These are phyloP conservation scores for Drosophila peninsularis DNA, from an alignment of 2,888 invertebrate genomes.

Conservation along the genomic window DNA sequence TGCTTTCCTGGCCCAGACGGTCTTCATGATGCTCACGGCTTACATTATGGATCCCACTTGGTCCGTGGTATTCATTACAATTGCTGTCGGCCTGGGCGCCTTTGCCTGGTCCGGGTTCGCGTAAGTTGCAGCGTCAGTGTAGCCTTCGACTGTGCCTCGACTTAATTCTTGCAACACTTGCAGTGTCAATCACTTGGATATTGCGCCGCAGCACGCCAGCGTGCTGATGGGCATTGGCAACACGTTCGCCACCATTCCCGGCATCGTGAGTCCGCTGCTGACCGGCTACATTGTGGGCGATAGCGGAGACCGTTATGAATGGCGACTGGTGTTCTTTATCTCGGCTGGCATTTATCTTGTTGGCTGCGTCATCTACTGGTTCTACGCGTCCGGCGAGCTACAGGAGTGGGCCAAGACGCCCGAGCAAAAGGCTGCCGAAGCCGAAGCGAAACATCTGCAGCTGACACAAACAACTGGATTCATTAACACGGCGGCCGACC, in stretches of 20 bases:
- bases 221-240: conserved; percentile 96
- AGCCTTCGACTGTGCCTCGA: neutral
- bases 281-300: conserved; percentile 91
- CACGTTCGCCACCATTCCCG: conserved; percentile 95
- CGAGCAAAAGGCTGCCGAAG: conserved; percentile 76
- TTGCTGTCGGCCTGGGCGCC: conserved; percentile 95
- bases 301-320: conserved; percentile 87
- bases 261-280: conserved; percentile 94
- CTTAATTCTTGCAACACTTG: conserved; percentile 45
- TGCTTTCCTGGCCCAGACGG: conserved; percentile 91
- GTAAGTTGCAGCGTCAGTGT: conserved; percentile 84
- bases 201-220: conserved; percentile 96
- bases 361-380: conserved; percentile 93
- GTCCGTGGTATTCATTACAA: conserved; percentile 92
- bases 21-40: conserved; percentile 94
- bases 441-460: conserved; percentile 73
- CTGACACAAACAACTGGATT: conserved; percentile 77
- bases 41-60: conserved; percentile 89
- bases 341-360: conserved; percentile 92
- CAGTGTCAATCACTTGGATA: conserved; percentile 93
- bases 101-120: conserved; percentile 97
- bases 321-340: conserved; percentile 94
- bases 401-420: conserved; percentile 91
- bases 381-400: conserved; percentile 91
- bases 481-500: conserved; percentile 82